These are phyloP conservation scores for Cistogaster globosa DNA, from an alignment of 2,888 invertebrate genomes.

Conservation along the genomic window DNA sequence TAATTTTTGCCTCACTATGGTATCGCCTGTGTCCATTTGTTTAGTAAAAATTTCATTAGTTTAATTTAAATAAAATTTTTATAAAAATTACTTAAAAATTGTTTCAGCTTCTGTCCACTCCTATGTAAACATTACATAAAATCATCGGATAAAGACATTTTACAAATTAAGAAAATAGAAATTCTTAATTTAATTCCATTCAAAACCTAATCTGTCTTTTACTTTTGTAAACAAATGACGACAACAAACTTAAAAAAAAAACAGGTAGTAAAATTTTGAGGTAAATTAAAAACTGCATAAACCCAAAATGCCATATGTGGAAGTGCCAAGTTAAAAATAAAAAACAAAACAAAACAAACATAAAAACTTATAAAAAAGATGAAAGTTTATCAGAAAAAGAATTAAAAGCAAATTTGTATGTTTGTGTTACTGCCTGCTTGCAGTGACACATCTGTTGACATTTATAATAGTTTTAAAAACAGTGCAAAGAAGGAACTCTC, in stretches of 20 bases:
- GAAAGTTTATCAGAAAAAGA: constrained; percentile 4
- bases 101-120: background rate
- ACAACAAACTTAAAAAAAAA: constrained; percentile 26
- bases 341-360: background rate
- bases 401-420: constrained; percentile 29
- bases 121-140: background rate
- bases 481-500: constrained; percentile 3
- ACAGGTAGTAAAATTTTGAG: background rate
- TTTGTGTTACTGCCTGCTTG: constrained; percentile 38
- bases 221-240: constrained; percentile 20
- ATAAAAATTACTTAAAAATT: too few relatives aligned
- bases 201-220: constrained; percentile 33
- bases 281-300: too few relatives aligned
- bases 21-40: too few relatives aligned
- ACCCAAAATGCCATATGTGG: constrained; percentile 36
- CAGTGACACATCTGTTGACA: constrained; percentile 63
- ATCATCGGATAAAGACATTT: background rate
- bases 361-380: constrained; percentile 6
- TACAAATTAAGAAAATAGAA: background rate
- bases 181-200: constrained; percentile 28
- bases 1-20: too few relatives aligned
- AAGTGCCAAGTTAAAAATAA: constrained; percentile 7
- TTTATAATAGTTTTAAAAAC: constrained; percentile 55
- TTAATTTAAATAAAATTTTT: too few relatives aligned
- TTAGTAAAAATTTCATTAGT: too few relatives aligned